Evolutionary conservation across 2,797 vertebrate genomes (phyloP).

Genomic region (Chelidonichthys spinosus): DNA sequence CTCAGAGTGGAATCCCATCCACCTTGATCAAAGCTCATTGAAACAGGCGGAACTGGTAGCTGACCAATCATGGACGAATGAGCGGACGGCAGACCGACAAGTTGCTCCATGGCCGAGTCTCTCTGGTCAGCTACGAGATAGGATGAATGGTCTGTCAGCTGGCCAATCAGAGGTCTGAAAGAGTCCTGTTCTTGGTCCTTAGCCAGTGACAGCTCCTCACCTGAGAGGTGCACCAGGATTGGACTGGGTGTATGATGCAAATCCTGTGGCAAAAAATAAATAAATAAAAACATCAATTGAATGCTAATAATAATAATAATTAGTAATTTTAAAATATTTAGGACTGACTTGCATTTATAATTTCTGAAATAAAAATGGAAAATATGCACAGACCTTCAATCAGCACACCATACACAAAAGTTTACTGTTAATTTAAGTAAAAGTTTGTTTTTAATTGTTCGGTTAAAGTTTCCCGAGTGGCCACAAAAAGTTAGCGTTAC

Average conservation of each 20-base stretch:
- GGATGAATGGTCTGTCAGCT: constrained; percentile 59
- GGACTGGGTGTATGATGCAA: constrained; percentile 8
- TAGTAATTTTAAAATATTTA: neutral
- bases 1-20: constrained; percentile 70
- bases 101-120: constrained; percentile 38
- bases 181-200: constrained; percentile 46
- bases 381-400: neutral
- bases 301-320: too few species aligned
- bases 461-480: neutral
- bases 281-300: neutral
- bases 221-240: constrained; percentile 25
- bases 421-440: neutral
- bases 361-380: neutral
- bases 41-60: neutral
- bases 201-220: constrained; percentile 15
- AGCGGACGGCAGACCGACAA: constrained; percentile 67
- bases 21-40: constrained; percentile 4
- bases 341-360: neutral
- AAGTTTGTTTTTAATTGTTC: neutral
- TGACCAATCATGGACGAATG: constrained; percentile 69
- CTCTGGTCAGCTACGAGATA: constrained; percentile 33
- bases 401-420: neutral
- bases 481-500: neutral
- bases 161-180: constrained; percentile 72
- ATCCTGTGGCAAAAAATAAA: constrained; percentile 41